Base-by-base conservation (phyloP, 2,888 invertebrate species). In the Philonicus albiceps region DNA sequence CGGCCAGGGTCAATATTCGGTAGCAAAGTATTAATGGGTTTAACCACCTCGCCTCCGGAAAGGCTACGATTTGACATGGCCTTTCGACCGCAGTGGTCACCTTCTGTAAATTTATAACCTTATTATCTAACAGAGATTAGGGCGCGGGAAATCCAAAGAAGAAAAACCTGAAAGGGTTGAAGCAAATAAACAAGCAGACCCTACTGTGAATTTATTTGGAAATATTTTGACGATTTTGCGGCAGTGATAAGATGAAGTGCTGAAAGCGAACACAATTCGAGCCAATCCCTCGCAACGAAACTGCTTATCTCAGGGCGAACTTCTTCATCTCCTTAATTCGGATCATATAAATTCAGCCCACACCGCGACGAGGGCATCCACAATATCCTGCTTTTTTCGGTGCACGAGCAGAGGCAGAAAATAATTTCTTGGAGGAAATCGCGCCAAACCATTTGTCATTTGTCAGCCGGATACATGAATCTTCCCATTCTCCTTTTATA, bases 1-100 rank as follows among this genome's bases (percentile, higher is more conserved):
- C 11, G 30, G 16, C 55, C 76, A 76, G 64, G 86, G 78, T 86
- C 86, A 78, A 55, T 84, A 40, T 76, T 76, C 86, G 76, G 86
- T 86, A 86, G 86, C 86, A 76, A 76, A 86, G 55, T 78, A 76
- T 64, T 86, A 86, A 86, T 86, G 86, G 86, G 76, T 78, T 86
- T 86, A 86, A 86, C 86, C 86, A 86, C 86, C 76, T 76, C 53
- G 55, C 72, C 83, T 27, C 2, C 40, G 34, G 53, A 4, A 40
- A 73, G 64, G 34, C 40, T 16, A 16, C 37, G 27, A 84, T 84
- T 84, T 73, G 73, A 84, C 73, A 84, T 40, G 73, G 84, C 34
- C 27, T 22, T 73, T 43, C 73, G 22, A 6, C 16, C 22, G 13
- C 37, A 55, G 34, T 27, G 76, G 75, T 34, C 55, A 13, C 7